These are phyloP conservation scores for Pollimyrus isidori DNA, from an alignment of 2,113 vertebrate genomes.

Conservation along the genomic window DNA sequence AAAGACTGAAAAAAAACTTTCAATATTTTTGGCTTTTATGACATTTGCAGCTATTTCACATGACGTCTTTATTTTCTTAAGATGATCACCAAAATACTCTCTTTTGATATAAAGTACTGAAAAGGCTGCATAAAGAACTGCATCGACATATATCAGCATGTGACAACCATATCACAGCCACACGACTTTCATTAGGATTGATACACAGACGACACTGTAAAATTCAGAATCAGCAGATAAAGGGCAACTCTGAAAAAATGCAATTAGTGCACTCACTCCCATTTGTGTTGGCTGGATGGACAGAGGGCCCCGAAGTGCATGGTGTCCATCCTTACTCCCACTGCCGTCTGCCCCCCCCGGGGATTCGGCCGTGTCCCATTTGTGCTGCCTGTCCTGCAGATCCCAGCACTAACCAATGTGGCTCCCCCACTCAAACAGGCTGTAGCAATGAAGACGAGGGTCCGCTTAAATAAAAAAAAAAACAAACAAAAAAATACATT, in stretches of 20 bases:
- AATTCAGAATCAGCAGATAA: background rate
- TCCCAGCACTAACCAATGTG: background rate
- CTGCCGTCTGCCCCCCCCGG: background rate
- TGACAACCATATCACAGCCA: background rate
- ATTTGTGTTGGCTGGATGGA: background rate
- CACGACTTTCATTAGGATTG: background rate
- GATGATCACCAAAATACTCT: too few relatives aligned
- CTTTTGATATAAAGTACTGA: too few relatives aligned
- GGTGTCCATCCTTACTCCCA: background rate
- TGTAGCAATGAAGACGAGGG: background rate
- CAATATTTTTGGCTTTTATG: background rate
- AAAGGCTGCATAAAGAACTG: too few relatives aligned
- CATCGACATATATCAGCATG: too few relatives aligned
- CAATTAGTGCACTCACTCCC: background rate
- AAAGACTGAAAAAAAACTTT: background rate
- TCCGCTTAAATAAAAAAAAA: background rate
- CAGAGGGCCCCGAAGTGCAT: background rate
- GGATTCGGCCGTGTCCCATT: background rate
- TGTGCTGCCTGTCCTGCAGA: background rate
- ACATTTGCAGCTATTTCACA: background rate
- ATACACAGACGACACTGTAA: background rate
- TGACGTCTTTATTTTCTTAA: too few relatives aligned
- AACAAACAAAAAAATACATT: background rate
- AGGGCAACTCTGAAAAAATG: background rate
- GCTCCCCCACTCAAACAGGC: background rate